Conservation (phyloP, 2,888 invertebrate genomes). For the Scotopteryx bipunctaria region DNA sequence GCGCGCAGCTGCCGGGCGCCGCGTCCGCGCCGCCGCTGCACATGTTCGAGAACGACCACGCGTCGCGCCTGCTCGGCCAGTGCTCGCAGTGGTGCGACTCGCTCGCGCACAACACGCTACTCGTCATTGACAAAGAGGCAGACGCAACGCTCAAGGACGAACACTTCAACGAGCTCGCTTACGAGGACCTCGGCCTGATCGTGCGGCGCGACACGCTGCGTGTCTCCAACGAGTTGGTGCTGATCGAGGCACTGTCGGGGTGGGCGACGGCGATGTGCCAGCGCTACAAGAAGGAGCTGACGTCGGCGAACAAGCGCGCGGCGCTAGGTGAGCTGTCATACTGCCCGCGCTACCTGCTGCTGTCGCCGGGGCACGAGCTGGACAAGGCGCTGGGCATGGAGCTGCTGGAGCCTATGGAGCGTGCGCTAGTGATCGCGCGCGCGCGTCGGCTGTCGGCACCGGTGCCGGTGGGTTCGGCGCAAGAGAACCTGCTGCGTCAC, state of each 20-base stretch:
- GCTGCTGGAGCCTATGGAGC: conserved; percentile 74
- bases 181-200: conserved; percentile 85
- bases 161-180: conserved; percentile 82
- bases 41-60: conserved; percentile 64
- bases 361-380: conserved; percentile 85
- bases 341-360: conserved; percentile 86
- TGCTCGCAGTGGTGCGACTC: conserved; percentile 83
- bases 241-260: conserved; percentile 85
- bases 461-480: conserved; percentile 73
- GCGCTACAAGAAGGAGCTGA: conserved; percentile 70
- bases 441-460: conserved; percentile 71
- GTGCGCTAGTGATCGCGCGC: conserved; percentile 69
- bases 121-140: conserved; percentile 74
- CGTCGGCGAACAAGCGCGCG: conserved; percentile 70
- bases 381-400: conserved; percentile 84
- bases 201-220: conserved; percentile 87
- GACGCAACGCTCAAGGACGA: conserved; percentile 69
- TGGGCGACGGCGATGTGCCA: conserved; percentile 78
- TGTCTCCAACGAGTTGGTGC: conserved; percentile 84
- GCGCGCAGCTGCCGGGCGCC: conserved; percentile 70
- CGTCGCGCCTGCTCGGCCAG: conserved; percentile 68
- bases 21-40: conserved; percentile 79
- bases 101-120: conserved; percentile 86
- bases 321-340: conserved; percentile 82
- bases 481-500: conserved; percentile 69